Evolutionary conservation across 2,888 invertebrate species (phyloP).

Genomic region (Heliconius ethilla): DNA sequence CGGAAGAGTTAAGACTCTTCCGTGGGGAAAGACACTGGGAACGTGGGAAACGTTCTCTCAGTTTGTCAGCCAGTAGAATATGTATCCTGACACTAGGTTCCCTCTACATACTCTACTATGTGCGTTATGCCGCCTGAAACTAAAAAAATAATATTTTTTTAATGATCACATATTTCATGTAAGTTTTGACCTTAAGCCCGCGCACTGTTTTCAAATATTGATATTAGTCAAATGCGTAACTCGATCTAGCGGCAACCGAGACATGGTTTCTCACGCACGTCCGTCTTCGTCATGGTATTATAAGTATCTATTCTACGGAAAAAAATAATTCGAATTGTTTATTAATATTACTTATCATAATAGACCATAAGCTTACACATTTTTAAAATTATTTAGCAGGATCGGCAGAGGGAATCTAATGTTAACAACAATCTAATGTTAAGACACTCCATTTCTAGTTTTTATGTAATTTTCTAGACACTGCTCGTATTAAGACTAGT

Average conservation of each 20-base stretch:
- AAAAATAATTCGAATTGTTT: background rate
- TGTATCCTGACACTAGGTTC: background rate
- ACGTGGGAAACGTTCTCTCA: too few relatives aligned
- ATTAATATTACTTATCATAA: background rate
- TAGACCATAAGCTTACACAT: background rate
- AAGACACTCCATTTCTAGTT: background rate
- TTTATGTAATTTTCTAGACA: background rate
- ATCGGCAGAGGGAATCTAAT: background rate
- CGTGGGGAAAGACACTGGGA: too few relatives aligned
- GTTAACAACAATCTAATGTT: background rate
- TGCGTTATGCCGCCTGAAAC: background rate
- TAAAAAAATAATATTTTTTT: background rate
- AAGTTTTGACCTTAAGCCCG: constrained; percentile 13
- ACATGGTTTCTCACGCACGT: constrained; percentile 56
- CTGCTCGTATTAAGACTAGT: too few relatives aligned
- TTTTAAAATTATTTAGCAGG: too few relatives aligned
- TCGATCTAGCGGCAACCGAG: constrained; percentile 52
- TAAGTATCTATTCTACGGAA: background rate
- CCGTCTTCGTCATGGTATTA: constrained; percentile 26
- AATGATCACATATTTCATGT: background rate
- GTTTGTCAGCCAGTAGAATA: too few relatives aligned
- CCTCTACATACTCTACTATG: background rate
- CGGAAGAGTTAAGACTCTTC: too few relatives aligned
- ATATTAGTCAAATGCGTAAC: constrained; percentile 53
- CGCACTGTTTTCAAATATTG: constrained; percentile 26